These are phyloP conservation scores for Chascanopsetta lugubris DNA, from an alignment of 2,113 vertebrate species.

Conservation along the genomic window DNA sequence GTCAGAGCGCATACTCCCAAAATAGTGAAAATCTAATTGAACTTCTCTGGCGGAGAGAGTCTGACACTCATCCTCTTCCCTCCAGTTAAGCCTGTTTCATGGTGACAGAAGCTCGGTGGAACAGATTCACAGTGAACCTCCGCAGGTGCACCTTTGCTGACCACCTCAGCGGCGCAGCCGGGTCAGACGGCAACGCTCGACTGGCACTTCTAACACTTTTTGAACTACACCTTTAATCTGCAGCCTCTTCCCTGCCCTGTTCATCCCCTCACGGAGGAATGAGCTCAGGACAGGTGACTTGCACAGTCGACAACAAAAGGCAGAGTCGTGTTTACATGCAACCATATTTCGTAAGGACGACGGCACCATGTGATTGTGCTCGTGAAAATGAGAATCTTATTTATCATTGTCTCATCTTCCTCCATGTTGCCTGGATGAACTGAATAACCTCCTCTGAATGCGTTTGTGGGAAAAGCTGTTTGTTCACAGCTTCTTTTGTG, in stretches of 20 bases:
- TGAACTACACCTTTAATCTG: constrained; percentile 17
- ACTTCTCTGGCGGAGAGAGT: constrained; percentile 1
- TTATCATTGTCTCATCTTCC: too few species aligned
- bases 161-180: constrained; percentile 19
- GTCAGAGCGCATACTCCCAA: not conserved
- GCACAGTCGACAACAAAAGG: not conserved
- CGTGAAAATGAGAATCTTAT: not conserved
- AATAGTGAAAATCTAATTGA: constrained; percentile 25
- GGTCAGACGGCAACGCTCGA: constrained; percentile 30
- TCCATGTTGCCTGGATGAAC: too few species aligned
- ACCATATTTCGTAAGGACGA: too few species aligned
- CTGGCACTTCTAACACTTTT: constrained; percentile 49
- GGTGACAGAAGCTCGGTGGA: constrained; percentile 24
- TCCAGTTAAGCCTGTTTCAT: constrained; percentile 31
- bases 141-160: constrained; percentile 35
- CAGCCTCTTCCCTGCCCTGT: not conserved
- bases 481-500: too few species aligned
- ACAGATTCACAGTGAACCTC: constrained; percentile 42
- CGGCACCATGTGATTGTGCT: not conserved
- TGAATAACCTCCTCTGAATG: too few species aligned
- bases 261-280: not conserved
- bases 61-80: constrained; percentile 3
- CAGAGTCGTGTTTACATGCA: constrained; percentile 30
- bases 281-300: constrained; percentile 1
- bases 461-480: too few species aligned